Percentiles rank a stretch among this genome's conserved stretches.
Conservation (phyloP, 2,797 vertebrate genomes). For the Champsocephalus gunnari region DNA sequence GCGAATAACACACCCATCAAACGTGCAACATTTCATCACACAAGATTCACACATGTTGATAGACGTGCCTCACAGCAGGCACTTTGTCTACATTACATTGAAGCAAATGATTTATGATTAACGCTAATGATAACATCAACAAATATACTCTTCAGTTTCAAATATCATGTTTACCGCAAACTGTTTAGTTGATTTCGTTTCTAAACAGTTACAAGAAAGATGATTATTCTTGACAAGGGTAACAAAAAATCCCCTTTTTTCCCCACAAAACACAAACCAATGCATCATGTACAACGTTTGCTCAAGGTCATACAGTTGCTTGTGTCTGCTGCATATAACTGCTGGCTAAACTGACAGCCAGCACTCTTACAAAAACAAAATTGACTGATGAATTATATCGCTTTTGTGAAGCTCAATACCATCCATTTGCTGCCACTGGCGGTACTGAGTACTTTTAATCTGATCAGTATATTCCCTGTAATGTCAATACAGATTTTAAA, state of each 20-base stretch:
- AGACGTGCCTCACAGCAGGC: conserved; percentile 1
- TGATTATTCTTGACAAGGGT: conserved; percentile 29
- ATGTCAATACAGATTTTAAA: conserved; percentile 57
- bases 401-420: conserved; percentile 38
- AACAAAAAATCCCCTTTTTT: background rate
- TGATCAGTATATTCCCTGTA: conserved; percentile 39
- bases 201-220: conserved; percentile 11
- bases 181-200: conserved; percentile 22
- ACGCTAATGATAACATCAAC: conserved; percentile 23
- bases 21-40: conserved; percentile 32
- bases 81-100: background rate
- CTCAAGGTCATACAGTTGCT: conserved; percentile 36
- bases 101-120: conserved; percentile 33
- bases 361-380: conserved; percentile 44
- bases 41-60: conserved; percentile 21
- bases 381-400: conserved; percentile 50
- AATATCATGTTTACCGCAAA: conserved; percentile 38
- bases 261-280: conserved; percentile 7
- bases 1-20: conserved; percentile 36
- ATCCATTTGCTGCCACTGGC: conserved; percentile 42
- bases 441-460: conserved; percentile 49
- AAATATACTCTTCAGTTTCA: conserved; percentile 23
- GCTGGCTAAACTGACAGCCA: conserved; percentile 29
- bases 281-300: conserved; percentile 12
- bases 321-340: conserved; percentile 14